Evolutionary conservation across 2,888 invertebrate genomes (phyloP), one percentile per base, ranked within the genome.

Genomic region (Epiblema foenella): DNA sequence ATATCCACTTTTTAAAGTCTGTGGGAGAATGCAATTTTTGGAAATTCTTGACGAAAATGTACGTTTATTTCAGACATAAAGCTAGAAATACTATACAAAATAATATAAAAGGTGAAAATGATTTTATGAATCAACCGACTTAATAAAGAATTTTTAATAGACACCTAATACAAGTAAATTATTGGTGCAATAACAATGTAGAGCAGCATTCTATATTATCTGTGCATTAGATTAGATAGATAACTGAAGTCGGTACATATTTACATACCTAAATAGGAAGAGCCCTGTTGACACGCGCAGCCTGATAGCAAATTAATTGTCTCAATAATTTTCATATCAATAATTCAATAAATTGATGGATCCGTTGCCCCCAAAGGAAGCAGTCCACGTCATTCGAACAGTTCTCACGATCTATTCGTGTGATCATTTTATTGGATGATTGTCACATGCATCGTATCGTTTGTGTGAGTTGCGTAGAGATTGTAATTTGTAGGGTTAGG

Each of bases 371-470:
- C 81, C 76, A 77, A 80, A 85, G 85, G 85, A 86, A 85, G 84
- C 81, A 77, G 58, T 69, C 29, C 15, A 79, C 80, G 80, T 84
- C 83, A 83, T 81, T 83, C 79, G 76, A 79, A 81, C 74, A 76
- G 66, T 82, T 91, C 89, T 85, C 90, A 89, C 88, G 83, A 81
- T 78, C 81, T 82, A 81, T 82, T 79, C 60, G 78, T 81, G 82
- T 83, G 84, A 85, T 82, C 77, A 81, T 82, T 78, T 86, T 83
- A 88, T 88, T 88, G 85, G 82, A 87, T 87, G 88, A 88, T 88
- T 86, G 88, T 85, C 82, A 71, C 46, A 62, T 57, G 57, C 56
- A 62, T 51, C 49, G 52, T 60, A 54, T 42, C n/a, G 29, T 52
- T 42, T 20, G n/a, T 37, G 42, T 29, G 56, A 24, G 29, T 8